Base-by-base conservation (phyloP, 2,797 vertebrate species). In the Ara ararauna region DNA sequence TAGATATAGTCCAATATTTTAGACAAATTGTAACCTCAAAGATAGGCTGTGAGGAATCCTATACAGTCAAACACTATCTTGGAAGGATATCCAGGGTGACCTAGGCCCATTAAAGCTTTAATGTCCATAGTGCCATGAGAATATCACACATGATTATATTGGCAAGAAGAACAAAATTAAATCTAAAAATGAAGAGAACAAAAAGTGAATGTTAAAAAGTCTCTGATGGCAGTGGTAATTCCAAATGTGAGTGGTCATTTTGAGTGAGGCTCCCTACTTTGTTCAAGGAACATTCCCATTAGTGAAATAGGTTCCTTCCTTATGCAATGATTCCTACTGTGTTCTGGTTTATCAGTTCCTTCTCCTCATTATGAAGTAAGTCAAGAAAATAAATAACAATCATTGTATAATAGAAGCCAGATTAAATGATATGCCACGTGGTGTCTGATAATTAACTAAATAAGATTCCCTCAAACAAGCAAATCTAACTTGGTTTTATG, bases 361-460 rank as follows among this genome's bases (percentile, higher is more conserved):
- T 85, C 70, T 94, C 38, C 62, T 30, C 72, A 78, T 73, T 80
- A 65, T 58, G 45, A 94, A 92, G 16, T 34, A 56, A 88, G 54
- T 51, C 56, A 91, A 85, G 83, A 93, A 96, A 89, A 94, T 67
- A 96, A 96, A 85, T 75, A 96, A 85, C 82, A 93, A 90, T 96
- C 54, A 60, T 85, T 71, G 88, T 60, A 84, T 91, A 94, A 67
- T 58, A 95, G 93, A 97, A 97, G 32, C 68, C 56, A 92, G 96
- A 93, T 83, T 72, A 96, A 93, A 95, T 97, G 26, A 97, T 97
- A 97, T 96, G 89, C 85, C 94, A 97, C 78, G 72, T 95, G 89
- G 19, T 93, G 65, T 42, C 87, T 96, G 96, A 97, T 97, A 98
- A 98, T 98, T 97, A 98, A 97, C 96, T 92, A 96, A 98, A 97